phyloP scores from a whole-genome alignment of 2,113 vertebrate genomes.

The Bambusicola thoracicus region DNA sequence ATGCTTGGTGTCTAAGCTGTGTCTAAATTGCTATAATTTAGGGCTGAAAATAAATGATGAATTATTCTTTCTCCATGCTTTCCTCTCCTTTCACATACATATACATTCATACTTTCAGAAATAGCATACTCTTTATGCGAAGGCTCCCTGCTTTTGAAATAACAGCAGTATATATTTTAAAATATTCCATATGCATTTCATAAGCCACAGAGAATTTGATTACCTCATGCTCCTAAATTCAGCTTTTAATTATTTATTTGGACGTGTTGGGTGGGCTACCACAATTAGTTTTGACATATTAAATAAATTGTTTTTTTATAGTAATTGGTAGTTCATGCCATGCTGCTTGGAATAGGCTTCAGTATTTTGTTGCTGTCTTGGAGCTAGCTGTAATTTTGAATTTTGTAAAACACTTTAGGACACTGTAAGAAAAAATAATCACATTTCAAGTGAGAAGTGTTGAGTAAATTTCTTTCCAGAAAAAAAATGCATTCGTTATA shows the following conservation, averaged over 20 bases:
- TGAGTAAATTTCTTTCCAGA: conserved; percentile 36
- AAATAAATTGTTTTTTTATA: conserved; percentile 49
- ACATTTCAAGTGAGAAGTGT: conserved; percentile 46
- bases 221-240: conserved; percentile 60
- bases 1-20: not conserved
- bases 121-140: not conserved
- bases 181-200: not conserved
- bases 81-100: not conserved
- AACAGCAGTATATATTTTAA: conserved; percentile 8
- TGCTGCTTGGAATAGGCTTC: conserved; percentile 37
- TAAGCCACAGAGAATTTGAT: not conserved
- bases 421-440: conserved; percentile 50
- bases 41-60: not conserved
- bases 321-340: conserved; percentile 33
- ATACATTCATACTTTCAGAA: not conserved
- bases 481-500: conserved; percentile 23
- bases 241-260: conserved; percentile 59
- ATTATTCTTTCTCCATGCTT: not conserved
- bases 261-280: conserved; percentile 12
- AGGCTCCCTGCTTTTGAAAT: conserved; percentile 24
- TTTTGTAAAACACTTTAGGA: conserved; percentile 42
- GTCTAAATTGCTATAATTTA: not conserved
- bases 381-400: conserved; percentile 40
- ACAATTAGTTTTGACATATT: conserved; percentile 57
- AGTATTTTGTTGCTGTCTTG: conserved; percentile 1